phyloP scores from a whole-genome alignment of 2,797 vertebrate genomes.

The Tangara arthus region DNA sequence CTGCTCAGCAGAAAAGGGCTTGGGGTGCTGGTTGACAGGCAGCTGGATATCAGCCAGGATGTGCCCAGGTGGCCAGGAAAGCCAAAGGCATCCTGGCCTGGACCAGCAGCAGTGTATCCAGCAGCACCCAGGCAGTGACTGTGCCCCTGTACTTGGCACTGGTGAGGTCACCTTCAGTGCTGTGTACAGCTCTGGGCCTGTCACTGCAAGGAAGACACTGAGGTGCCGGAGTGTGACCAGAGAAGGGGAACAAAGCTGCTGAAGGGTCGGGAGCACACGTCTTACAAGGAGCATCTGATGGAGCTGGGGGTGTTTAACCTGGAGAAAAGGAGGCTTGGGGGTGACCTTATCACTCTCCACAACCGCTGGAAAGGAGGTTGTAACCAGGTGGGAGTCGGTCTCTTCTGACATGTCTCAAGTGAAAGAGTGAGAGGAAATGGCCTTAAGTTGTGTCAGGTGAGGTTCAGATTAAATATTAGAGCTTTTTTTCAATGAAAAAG shows the following conservation, averaged over 20 bases:
- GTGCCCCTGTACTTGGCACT: not conserved
- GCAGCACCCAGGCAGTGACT: not conserved
- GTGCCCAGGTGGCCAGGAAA: not conserved
- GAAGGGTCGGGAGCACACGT: not conserved
- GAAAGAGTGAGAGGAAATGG: not conserved
- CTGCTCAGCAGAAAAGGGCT: not conserved
- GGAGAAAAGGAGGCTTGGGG: not conserved
- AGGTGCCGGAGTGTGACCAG: not conserved
- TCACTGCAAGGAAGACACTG: not conserved
- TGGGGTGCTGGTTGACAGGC: not conserved
- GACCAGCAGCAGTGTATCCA: not conserved
- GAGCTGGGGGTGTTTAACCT: not conserved
- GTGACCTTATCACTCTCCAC: not conserved
- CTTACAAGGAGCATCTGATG: not conserved
- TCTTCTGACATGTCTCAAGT: not conserved
- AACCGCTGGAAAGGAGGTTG: not conserved
- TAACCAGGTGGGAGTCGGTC: fast-evolving
- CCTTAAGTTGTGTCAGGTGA: not conserved
- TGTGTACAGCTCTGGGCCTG: too few species aligned
- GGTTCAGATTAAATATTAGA: not conserved
- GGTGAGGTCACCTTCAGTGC: not conserved
- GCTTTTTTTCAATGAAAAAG: not conserved
- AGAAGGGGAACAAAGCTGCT: not conserved
- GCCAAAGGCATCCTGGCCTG: not conserved
- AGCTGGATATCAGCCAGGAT: not conserved